Conservation (phyloP, 2,888 invertebrate species). For the Digitonthophagus gazella region DNA sequence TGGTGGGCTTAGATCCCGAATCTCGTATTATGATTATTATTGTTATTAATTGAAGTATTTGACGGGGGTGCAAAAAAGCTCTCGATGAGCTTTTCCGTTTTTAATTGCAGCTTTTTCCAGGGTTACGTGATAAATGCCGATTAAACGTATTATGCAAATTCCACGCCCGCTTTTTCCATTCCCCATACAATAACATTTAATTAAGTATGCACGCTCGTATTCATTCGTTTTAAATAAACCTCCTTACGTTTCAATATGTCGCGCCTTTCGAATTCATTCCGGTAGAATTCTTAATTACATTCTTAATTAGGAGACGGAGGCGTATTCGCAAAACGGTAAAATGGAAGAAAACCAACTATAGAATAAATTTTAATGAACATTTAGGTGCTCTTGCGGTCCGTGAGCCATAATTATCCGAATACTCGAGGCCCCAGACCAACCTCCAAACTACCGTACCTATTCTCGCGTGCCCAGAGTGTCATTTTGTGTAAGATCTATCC, state of each 20-base stretch:
- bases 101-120: conserved; percentile 3
- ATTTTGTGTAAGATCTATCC: background rate
- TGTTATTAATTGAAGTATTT: conserved; percentile 36
- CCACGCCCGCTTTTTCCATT: background rate
- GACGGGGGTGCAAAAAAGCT: background rate
- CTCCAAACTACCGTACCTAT: background rate
- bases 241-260: background rate
- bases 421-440: background rate
- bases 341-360: conserved; percentile 31
- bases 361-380: conserved; percentile 45
- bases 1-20: conserved; percentile 26
- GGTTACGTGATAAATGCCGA: background rate
- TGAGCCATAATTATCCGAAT: conserved; percentile 38
- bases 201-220: background rate
- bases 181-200: background rate
- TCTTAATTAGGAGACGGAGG: conserved; percentile 11
- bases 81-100: conserved; percentile 2
- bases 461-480: background rate
- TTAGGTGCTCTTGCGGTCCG: conserved; percentile 36
- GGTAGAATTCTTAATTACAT: background rate
- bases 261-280: background rate
- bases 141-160: background rate
- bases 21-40: conserved; percentile 20
- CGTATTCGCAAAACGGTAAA: background rate
- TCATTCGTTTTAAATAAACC: background rate